Percentiles rank a stretch among this genome's conserved stretches.
phyloP scores from a whole-genome alignment of 2,888 invertebrate species.

The Zele albiditarsus region DNA sequence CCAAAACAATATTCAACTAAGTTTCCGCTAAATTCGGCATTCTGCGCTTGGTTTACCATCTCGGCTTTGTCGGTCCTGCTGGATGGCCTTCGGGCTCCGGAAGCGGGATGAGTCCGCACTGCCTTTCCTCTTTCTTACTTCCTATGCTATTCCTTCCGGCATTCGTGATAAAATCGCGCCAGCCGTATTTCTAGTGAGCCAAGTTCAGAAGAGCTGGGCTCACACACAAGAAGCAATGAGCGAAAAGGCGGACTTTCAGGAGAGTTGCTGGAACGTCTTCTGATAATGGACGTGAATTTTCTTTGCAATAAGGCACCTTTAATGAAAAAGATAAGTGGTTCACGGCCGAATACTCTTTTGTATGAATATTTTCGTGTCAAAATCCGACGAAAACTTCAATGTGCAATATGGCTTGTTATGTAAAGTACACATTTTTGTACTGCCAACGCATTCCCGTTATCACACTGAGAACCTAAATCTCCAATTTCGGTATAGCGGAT shows the following conservation, averaged over 20 bases:
- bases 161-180: constrained; percentile 27
- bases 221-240: background rate
- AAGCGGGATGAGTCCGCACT: constrained; percentile 19
- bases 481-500: constrained; percentile 56
- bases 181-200: constrained; percentile 5
- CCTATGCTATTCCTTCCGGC: background rate
- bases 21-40: constrained; percentile 66
- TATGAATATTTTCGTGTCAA: too few relatives aligned
- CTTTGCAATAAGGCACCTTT: background rate
- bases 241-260: background rate
- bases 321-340: background rate
- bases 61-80: constrained; percentile 34
- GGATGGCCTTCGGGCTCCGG: constrained; percentile 33
- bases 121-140: constrained; percentile 1
- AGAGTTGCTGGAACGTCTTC: constrained; percentile 11
- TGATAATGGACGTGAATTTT: constrained; percentile 13
- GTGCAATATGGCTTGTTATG: background rate
- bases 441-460: constrained; percentile 41
- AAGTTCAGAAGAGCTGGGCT: background rate
- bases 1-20: constrained; percentile 68
- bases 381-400: too few relatives aligned
- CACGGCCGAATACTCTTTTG: background rate
- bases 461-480: constrained; percentile 54
- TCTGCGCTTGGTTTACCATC: constrained; percentile 49
- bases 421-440: background rate